A percentile compares a stretch with the other conserved stretches of the same genome.
phyloP scores from a whole-genome alignment of 2,888 invertebrate species.

The Fragum whitleyi region DNA sequence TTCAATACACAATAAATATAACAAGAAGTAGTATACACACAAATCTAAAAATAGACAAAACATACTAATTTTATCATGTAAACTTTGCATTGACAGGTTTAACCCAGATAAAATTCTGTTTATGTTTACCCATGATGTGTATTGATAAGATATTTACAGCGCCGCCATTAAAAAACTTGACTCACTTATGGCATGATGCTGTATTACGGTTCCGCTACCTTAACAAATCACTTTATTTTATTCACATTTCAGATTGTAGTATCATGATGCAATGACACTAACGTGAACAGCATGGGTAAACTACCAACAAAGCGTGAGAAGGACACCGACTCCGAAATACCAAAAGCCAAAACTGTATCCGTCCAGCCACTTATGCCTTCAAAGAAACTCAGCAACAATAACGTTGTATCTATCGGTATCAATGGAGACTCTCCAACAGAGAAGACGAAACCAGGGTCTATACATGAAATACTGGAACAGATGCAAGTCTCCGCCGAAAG shows the following conservation, averaged over 20 bases:
- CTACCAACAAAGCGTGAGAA: constrained; percentile 6
- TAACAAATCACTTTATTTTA: too few species aligned
- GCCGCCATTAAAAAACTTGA: too few species aligned
- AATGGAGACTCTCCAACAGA: constrained; percentile 29
- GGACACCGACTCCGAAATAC: not conserved
- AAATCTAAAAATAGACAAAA: too few species aligned
- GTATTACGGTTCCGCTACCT: too few species aligned
- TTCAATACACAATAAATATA: too few species aligned
- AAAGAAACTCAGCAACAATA: constrained; percentile 28
- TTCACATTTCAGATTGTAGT: not conserved
- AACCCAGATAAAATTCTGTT: too few species aligned
- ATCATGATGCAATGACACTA: not conserved
- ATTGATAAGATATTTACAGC: too few species aligned
- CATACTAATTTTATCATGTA: too few species aligned
- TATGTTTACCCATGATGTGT: too few species aligned
- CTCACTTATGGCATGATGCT: too few species aligned
- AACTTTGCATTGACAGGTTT: too few species aligned
- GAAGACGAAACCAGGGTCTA: constrained; percentile 44
- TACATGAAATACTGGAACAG: constrained; percentile 54
- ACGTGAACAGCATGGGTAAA: not conserved
- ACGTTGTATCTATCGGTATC: constrained; percentile 7
- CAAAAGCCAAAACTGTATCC: constrained; percentile 32
- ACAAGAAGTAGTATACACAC: too few species aligned
- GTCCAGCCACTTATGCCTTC: constrained; percentile 42
- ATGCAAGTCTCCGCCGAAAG: constrained; percentile 46